A percentile compares a stretch with the other conserved stretches of the same genome.
phyloP scores from a whole-genome alignment of 2,888 invertebrate genomes.

The Spilarctia lutea region DNA sequence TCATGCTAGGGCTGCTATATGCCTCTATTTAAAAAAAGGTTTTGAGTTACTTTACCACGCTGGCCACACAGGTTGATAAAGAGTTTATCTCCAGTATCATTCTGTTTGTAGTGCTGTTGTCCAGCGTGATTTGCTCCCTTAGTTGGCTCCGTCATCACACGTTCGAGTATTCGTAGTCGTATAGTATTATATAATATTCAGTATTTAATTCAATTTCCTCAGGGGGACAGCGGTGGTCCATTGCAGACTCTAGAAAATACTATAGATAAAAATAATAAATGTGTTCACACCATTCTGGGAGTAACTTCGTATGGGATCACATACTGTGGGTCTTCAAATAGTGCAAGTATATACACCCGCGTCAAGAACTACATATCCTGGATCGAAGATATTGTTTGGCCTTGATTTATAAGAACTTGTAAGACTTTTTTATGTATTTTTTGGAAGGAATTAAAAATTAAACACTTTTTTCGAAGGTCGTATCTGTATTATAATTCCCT shows the following conservation, averaged over 20 bases:
- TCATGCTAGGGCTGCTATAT: too few species aligned
- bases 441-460: neutral
- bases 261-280: neutral
- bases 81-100: too few species aligned
- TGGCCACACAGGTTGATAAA: too few species aligned
- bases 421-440: neutral
- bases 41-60: too few species aligned
- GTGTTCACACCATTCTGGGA: neutral
- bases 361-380: constrained; percentile 2
- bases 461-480: neutral
- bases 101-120: too few species aligned
- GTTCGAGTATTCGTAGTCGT: too few species aligned
- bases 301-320: constrained; percentile 7
- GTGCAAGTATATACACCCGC: constrained; percentile 2
- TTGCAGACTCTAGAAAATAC: neutral
- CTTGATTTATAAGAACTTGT: neutral
- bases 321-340: neutral
- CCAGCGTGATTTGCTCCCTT: too few species aligned
- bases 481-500: neutral
- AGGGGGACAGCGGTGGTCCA: constrained; percentile 15
- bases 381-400: constrained; percentile 15
- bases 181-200: neutral
- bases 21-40: too few species aligned
- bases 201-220: neutral
- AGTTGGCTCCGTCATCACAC: too few species aligned